Base-by-base conservation (phyloP, 2,888 invertebrate genomes). In the Lobophora halterata region DNA sequence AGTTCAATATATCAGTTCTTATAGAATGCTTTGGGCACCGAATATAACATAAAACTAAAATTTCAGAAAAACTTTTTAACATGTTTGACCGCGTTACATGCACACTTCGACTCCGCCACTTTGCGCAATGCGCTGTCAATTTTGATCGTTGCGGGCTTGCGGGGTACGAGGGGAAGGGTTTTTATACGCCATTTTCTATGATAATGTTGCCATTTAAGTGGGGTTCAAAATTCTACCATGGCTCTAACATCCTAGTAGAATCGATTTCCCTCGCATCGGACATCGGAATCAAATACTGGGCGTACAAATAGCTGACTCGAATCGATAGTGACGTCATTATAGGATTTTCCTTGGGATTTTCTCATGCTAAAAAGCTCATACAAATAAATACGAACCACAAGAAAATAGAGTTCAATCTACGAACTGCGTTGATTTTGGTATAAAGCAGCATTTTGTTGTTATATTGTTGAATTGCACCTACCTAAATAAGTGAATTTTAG, bases 61-160 rank as follows among this genome's bases (percentile, higher is more conserved):
- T 89, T 87, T 88, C 89, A 87, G 88, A 83, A 89, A 90, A 91
- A 90, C 92, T 91, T 90, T 92, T 92, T 91, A 91, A 91, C 93
- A 93, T 93, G 91, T 89, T 91, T 87, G 71, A 74, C 70, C 71
- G 82, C 78, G 65, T 78, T 76, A 60, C 87, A 85, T 85, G 83
- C 83, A 86, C 86, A 78, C 83, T 72, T 71, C 19, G 54, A 78
- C 79, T 76, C 67, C 74, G 71, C n/a, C n/a, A n/a, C 76, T 74
- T 71, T 77, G 77, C 79, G 79, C 81, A 81, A 76, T 81, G 80
- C 76, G 75, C 73, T 79, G 77, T 71, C 77, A 77, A 58, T 67
- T n/a, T 8, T 21, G 20, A 20, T 25, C 14, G 12, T 13, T 11
- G 23, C 10, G 21, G 6, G 5, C 2, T 17, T 17, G 17, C 5